Evolutionary conservation across 2,888 invertebrate species (phyloP).

Genomic region (Eupithecia insigniata): DNA sequence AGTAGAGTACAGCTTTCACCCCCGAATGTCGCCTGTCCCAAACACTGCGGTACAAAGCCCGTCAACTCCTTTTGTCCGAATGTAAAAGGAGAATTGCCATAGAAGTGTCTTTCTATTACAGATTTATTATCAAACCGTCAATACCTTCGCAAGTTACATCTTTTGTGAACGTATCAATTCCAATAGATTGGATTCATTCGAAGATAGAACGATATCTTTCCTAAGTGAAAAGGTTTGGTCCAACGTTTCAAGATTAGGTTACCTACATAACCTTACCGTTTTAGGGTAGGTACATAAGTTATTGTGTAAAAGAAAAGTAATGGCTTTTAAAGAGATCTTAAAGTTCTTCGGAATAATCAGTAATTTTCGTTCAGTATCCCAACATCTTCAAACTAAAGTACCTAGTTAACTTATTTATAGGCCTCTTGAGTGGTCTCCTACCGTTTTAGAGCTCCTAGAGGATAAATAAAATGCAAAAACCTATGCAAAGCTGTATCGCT

Average conservation of each 20-base stretch:
- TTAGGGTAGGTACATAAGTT: background rate
- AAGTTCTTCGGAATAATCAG: background rate
- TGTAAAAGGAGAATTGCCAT: slow-evolving; percentile 45
- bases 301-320: background rate
- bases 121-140: slow-evolving; percentile 42
- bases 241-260: slow-evolving; percentile 7
- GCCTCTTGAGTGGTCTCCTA: background rate
- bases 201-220: slow-evolving; percentile 10
- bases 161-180: slow-evolving; percentile 28
- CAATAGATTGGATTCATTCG: slow-evolving; percentile 19
- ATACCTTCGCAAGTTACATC: slow-evolving; percentile 21
- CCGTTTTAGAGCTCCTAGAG: background rate
- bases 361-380: background rate
- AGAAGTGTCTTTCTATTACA: slow-evolving; percentile 45
- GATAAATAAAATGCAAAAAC: slow-evolving; percentile 33
- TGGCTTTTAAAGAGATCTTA: background rate
- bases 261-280: background rate
- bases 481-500: slow-evolving; percentile 53
- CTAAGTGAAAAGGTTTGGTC: slow-evolving; percentile 3
- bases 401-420: background rate
- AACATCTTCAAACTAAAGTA: background rate
- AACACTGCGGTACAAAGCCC: slow-evolving; percentile 39
- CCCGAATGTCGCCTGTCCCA: slow-evolving; percentile 17
- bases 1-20: slow-evolving; percentile 17
- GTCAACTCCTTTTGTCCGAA: slow-evolving; percentile 47